These are phyloP conservation scores for Myathropa florea DNA, from an alignment of 2,888 invertebrate genomes.

Conservation along the genomic window DNA sequence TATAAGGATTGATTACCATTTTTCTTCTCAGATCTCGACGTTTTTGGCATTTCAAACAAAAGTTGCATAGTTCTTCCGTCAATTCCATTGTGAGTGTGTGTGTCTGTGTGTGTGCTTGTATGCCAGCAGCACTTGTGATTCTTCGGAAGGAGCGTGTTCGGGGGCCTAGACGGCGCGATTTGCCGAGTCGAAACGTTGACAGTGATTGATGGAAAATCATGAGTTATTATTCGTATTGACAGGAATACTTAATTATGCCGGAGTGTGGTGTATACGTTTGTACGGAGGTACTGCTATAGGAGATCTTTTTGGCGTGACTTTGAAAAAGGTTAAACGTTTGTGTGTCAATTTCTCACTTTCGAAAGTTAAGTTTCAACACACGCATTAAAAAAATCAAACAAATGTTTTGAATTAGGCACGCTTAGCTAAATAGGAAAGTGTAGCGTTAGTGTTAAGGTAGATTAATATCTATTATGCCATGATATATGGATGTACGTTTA, in stretches of 20 bases:
- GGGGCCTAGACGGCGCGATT: slow-evolving; percentile 7
- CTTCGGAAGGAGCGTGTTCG: neutral
- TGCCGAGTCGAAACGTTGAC: slow-evolving; percentile 56
- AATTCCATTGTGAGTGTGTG: slow-evolving; percentile 3
- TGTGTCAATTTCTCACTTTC: slow-evolving; percentile 21
- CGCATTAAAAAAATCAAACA: slow-evolving; percentile 18
- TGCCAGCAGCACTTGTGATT: neutral
- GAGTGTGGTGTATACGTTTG: slow-evolving; percentile 11
- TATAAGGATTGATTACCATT: slow-evolving; percentile 62
- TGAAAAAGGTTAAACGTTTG: slow-evolving; percentile 42
- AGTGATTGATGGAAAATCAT: slow-evolving; percentile 67
- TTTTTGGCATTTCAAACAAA: slow-evolving; percentile 64
- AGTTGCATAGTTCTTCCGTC: slow-evolving; percentile 52
- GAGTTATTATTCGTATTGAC: slow-evolving; percentile 65
- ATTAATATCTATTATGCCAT: slow-evolving; percentile 11
- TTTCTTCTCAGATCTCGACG: slow-evolving; percentile 43
- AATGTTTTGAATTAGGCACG: slow-evolving; percentile 11
- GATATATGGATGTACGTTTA: neutral
- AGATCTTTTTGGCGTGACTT: slow-evolving; percentile 44
- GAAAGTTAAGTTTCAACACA: slow-evolving; percentile 28
- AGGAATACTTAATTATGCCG: slow-evolving; percentile 56
- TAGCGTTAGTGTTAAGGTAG: neutral
- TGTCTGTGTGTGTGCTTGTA: neutral
- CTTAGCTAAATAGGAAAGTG: slow-evolving; percentile 15
- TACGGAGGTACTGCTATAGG: slow-evolving; percentile 14